A percentile compares a stretch with the other conserved stretches of the same genome.
Conservation (phyloP, 2,113 vertebrate species). For the Leuciscus idus region DNA sequence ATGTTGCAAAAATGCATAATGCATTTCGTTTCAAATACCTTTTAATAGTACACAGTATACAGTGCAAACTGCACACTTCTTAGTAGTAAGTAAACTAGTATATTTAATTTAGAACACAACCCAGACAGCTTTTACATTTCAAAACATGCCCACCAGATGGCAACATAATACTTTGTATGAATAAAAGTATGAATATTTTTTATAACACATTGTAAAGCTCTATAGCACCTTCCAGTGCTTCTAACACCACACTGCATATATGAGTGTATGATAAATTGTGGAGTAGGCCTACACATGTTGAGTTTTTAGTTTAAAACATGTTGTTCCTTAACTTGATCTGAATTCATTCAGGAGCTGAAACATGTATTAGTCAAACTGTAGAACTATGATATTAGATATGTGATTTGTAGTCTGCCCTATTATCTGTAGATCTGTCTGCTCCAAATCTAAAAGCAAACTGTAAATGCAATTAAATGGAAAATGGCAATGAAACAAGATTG, state of each 20-base stretch:
- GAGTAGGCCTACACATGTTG: not conserved
- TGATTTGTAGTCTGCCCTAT: not conserved
- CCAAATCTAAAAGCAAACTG: not conserved
- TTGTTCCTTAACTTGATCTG: not conserved
- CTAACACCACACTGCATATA: conserved; percentile 17
- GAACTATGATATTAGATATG: not conserved
- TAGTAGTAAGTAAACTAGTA: not conserved
- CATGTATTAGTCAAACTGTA: not conserved
- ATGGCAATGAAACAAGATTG: not conserved
- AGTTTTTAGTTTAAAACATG: not conserved
- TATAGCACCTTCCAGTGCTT: conserved; percentile 59
- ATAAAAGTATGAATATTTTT: too few relatives aligned
- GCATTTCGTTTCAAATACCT: not conserved
- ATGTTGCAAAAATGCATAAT: not conserved
- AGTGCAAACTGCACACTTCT: not conserved
- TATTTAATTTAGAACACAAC: not conserved
- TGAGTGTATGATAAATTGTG: not conserved
- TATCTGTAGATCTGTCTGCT: not conserved
- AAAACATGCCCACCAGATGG: conserved; percentile 10
- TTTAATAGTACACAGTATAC: not conserved
- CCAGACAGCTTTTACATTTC: not conserved
- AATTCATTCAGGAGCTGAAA: not conserved
- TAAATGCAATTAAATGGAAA: not conserved
- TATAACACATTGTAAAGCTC: not conserved
- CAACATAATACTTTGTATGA: not conserved